Evolutionary conservation across 1,140 invertebrate species (phyloP), one percentile per base, ranked within the genome.

Genomic region (Mamestra configurata): DNA sequence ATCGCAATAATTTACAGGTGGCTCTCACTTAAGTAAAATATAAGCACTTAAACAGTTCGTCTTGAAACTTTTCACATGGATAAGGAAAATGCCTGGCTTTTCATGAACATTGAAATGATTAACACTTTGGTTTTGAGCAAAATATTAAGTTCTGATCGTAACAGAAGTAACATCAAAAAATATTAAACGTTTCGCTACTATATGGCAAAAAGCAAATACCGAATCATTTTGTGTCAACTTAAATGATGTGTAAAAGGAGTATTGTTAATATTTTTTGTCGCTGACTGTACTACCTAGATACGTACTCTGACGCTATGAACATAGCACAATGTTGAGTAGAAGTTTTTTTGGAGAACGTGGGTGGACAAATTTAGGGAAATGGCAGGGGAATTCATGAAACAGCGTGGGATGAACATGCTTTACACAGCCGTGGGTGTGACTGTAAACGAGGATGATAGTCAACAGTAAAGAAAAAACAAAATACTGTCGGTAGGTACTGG

Each of bases 321-420:
- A 40, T 40, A 46, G 43, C 2, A 2, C 11, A 24, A 24, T 27
- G 22, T 24, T 24, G 10, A 2, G 8, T 55, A n/a, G 24, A 24
- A 24, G 4, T 64, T 37, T 64, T 27, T 59, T 27, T 27, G 27
- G 59, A 8, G n/a, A 35, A 31, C 7, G n/a, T 61, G 27, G 27
- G 59, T 35, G 15, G 59, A 61, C 31, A 61, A 37, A 18, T 55
- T 55, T 55, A 24, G 31, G 31, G 31, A 35, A 61, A 61, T 61
- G n/a, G 59, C n/a, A 64, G 18, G 59, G 59, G 35, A 37, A 64
- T 64, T 40, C 7, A 64, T 20, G 8, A 10, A 37, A 64, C 1
- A 8, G 59, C 35, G 59, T 64, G 59, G 59, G 59, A 20, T 64
- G 27, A 1, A 31, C 13, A 40, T 13, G n/a, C 35, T 37, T 10